Evolutionary conservation across 2,113 vertebrate species (phyloP), one percentile per base, ranked within the genome.

Genomic region (Erpornis zantholeuca): DNA sequence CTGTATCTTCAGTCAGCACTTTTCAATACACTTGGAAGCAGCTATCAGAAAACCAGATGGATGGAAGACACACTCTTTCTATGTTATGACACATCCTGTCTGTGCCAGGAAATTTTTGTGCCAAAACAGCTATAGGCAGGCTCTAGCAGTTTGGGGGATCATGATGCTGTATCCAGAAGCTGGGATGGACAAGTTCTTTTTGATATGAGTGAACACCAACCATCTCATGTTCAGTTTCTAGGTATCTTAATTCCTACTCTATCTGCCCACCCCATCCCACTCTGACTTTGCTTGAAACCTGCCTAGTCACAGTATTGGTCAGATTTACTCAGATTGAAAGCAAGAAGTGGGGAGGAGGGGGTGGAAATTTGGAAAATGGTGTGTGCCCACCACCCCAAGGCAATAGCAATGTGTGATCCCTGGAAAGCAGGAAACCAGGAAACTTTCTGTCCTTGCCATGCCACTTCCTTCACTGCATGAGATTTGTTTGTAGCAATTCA

Each of bases 131-230:
- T 36, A 2, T 7, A n/a, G 54, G 18, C n/a, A 53, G 80, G 59
- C 53, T 45, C 25, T 15, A 25, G 31, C 3, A 7, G 28, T 42
- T 65, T 36, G 35, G 44, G 36, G 5, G 19, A 60, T 45, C 2
- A 3, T 11, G 17, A 10, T n/a, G 40, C 36, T 80, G 10, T 36
- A n/a, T 54, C 49, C 1, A 0, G 33, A 52, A 64, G 14, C 25
- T 42, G 63, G 10, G 27, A 53, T 38, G 50, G 20, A 45, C 38
- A 18, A 61, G 5, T 8, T 15, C 50, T 73, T 60, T 90, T 56
- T 47, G 21, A 73, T 33, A 35, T 0, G 0, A 12, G 11, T 0
- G 1, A 76, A 29, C 2, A 8, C 13, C n/a, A 53, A 38, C 20
- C 22, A 31, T 12, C 11, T 56, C 36, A 13, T 60, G 13, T 18